phyloP scores from a whole-genome alignment of 92 coral and sea anemone species.

The Epizoanthus rinbou region DNA sequence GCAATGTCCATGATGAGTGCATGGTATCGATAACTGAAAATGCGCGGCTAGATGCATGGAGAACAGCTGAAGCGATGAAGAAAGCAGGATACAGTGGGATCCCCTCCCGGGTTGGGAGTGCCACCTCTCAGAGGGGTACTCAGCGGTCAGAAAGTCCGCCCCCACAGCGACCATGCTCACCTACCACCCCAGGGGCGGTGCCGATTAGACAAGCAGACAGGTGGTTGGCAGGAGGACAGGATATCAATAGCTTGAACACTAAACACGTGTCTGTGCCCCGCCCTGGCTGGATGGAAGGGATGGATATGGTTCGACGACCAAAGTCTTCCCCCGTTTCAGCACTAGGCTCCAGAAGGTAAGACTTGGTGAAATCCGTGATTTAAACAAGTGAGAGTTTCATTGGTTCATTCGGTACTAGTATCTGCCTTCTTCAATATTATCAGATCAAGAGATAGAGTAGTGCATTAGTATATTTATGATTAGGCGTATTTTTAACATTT shows the following conservation, averaged over 20 bases:
- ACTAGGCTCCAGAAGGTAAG: constrained; percentile 6
- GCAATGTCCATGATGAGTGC: constrained; percentile 50
- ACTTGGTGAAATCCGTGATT: background rate
- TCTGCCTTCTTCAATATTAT: no score
- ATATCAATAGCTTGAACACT: constrained; percentile 50
- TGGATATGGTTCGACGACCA: constrained; percentile 68
- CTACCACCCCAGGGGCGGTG: constrained; percentile 49
- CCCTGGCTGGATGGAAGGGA: constrained; percentile 97
- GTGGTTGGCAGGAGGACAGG: constrained; percentile 82
- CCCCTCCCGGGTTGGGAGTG: constrained; percentile 83
- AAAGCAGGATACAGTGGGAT: constrained; percentile 63
- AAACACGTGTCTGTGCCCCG: constrained; percentile 60
- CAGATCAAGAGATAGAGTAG: no score
- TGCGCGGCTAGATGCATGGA: constrained; percentile 91
- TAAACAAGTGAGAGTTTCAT: no score
- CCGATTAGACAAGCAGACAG: constrained; percentile 58
- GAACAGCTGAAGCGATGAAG: constrained; percentile 73
- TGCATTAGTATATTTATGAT: no score
- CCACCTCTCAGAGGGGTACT: constrained; percentile 45
- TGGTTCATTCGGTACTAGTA: background rate
- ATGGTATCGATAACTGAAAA: constrained; percentile 90
- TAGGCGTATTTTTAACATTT: no score
- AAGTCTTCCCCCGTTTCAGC: constrained; percentile 68
- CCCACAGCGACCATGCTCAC: constrained; percentile 87
- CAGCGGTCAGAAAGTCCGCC: constrained; percentile 57